Conservation (phyloP, 2,797 vertebrate genomes). For the Onychomys torridus region DNA sequence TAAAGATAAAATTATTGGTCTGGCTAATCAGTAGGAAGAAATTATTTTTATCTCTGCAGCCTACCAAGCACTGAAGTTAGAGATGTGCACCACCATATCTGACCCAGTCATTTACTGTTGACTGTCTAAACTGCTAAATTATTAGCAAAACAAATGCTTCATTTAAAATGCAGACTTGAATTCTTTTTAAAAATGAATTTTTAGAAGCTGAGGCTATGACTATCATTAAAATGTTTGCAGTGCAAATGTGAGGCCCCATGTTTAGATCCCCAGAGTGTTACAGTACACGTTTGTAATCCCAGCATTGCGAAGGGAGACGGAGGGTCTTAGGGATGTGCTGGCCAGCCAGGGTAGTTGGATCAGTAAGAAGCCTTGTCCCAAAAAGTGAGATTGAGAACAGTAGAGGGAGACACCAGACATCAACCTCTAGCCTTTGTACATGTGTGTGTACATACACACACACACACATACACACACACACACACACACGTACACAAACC, state of each 20-base stretch:
- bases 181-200: conserved; percentile 1
- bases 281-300: neutral
- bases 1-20: conserved; percentile 29
- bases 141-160: neutral
- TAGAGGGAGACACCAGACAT: neutral
- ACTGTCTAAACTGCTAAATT: neutral
- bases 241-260: neutral
- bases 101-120: neutral
- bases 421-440: neutral
- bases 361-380: neutral
- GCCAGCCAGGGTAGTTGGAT: neutral
- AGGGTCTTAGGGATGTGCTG: neutral
- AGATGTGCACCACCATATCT: neutral
- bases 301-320: neutral
- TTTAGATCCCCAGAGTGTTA: neutral
- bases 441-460: neutral
- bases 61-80: neutral
- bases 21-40: neutral
- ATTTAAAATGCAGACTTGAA: conserved; percentile 18
- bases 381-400: neutral
- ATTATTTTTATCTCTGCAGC: neutral
- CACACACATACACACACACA: neutral
- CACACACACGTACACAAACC: no score
- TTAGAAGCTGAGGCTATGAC: neutral
- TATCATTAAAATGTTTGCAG: neutral